Evolutionary conservation across 2,797 vertebrate species (phyloP).

Genomic region (Coregonus sp.): DNA sequence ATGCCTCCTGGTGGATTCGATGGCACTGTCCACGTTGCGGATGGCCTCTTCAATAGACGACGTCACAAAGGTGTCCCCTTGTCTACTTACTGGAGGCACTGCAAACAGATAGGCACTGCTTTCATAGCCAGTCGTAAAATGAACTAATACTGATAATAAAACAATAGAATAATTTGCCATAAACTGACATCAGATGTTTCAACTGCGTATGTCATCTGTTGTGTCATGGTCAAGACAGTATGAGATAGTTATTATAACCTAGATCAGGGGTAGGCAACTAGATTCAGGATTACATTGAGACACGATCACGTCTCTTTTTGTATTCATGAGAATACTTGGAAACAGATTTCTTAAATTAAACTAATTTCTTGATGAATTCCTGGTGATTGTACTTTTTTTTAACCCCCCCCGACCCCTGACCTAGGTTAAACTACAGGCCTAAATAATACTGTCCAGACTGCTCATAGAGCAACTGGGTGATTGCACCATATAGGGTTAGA

Average conservation of each 20-base stretch:
- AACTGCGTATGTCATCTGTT: background rate
- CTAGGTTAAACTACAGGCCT: background rate
- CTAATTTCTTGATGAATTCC: too few relatives aligned
- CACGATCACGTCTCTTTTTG: too few relatives aligned
- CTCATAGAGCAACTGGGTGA: background rate
- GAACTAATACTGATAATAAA: background rate
- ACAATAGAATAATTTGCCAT: too few relatives aligned
- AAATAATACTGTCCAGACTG: background rate
- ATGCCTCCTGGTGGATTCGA: conserved; percentile 93
- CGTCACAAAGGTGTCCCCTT: conserved; percentile 93
- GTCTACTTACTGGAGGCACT: conserved; percentile 96
- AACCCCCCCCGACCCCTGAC: too few relatives aligned
- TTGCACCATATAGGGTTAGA: conserved; percentile 13
- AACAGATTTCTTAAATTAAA: too few relatives aligned
- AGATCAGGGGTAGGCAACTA: too few relatives aligned
- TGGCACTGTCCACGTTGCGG: conserved; percentile 92
- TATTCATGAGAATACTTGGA: too few relatives aligned
- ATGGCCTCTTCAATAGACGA: conserved; percentile 94
- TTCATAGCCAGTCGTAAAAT: background rate
- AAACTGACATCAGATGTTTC: background rate
- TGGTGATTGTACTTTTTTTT: too few relatives aligned
- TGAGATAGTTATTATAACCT: background rate
- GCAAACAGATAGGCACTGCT: conserved; percentile 19
- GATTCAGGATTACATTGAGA: too few relatives aligned
- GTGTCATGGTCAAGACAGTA: background rate